Evolutionary conservation across 2,888 invertebrate genomes (phyloP), one percentile per base, ranked within the genome.

Genomic region (Glaucopsyche alexis): DNA sequence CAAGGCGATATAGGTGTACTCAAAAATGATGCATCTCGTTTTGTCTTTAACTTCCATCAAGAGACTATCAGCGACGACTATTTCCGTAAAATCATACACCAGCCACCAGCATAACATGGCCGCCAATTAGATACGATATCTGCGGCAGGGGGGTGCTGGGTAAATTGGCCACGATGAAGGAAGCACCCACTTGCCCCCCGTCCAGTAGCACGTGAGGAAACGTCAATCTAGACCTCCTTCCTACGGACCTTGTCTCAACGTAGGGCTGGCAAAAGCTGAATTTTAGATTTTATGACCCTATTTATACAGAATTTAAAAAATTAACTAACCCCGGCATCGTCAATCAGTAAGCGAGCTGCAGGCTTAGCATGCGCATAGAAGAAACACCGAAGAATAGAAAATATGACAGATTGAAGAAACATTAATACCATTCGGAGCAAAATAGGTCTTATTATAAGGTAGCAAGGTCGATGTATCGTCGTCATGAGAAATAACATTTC

Each of bases 131-230:
- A 19, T 47, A 69, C n/a, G 14, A 16, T 19, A 11, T 47, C 14
- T 47, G 14, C 13, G 2, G 47, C 9, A 29, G 47, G 29, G 19
- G 29, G 8, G 69, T 47, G 69, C n/a, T n/a, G 45, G 38, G 38
- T 72, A 71, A 73, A 76, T 74, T 75, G 76, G 75, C 75, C 73
- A 75, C 71, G 55, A 47, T 50, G 73, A 76, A 82, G 84, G 84
- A 84, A 84, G 84, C 84, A 84, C 84, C 84, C 82, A 84, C 81
- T 84, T 83, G 84, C 79, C 80, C 80, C 76, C 77, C 77, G 76
- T 78, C 55, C 77, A 78, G 75, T 72, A 67, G 73, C 77, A 76
- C 80, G 83, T 80, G 79, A 84, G 84, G 84, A 84, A 79, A 82
- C 76, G 84, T 82, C 84, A 84, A 84, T 84, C 84, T 82, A 77